Evolutionary conservation across 1,140 invertebrate species (phyloP).

Genomic region (Pemphigus obesinymphae): DNA sequence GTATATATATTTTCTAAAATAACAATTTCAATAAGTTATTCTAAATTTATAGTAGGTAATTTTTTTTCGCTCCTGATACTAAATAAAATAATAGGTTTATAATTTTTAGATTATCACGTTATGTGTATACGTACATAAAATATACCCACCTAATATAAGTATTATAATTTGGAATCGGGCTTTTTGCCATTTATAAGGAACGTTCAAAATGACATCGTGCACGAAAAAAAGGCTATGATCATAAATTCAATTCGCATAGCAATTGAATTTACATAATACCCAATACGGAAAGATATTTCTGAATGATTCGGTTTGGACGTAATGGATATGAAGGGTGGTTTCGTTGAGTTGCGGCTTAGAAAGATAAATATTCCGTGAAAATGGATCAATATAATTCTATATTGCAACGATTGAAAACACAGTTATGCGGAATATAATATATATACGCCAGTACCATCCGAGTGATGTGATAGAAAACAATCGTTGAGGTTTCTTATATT

Average conservation of each 20-base stretch:
- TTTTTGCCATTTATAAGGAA: background rate
- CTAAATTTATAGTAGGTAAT: too few species aligned
- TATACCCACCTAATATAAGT: too few species aligned
- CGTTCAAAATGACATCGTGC: background rate
- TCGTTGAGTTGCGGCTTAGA: background rate
- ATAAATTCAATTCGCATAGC: background rate
- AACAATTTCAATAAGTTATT: too few species aligned
- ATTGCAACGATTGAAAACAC: background rate
- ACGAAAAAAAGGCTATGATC: background rate
- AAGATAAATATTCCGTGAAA: background rate
- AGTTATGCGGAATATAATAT: background rate
- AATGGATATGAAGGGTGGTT: background rate
- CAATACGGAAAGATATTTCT: background rate
- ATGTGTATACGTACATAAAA: too few species aligned
- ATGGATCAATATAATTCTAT: background rate
- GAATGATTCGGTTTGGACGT: background rate
- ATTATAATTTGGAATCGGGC: background rate
- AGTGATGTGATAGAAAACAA: background rate
- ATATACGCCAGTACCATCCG: background rate
- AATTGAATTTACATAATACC: conserved; percentile 20
- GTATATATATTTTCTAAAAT: too few species aligned
- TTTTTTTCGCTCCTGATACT: too few species aligned
- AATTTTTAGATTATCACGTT: too few species aligned
- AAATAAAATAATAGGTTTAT: too few species aligned
- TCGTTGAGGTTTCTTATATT: background rate